Percentiles rank a stretch among this genome's conserved stretches.
Evolutionary conservation across 2,888 invertebrate species (phyloP).

Genomic region (Psylliodes chrysocephalus): DNA sequence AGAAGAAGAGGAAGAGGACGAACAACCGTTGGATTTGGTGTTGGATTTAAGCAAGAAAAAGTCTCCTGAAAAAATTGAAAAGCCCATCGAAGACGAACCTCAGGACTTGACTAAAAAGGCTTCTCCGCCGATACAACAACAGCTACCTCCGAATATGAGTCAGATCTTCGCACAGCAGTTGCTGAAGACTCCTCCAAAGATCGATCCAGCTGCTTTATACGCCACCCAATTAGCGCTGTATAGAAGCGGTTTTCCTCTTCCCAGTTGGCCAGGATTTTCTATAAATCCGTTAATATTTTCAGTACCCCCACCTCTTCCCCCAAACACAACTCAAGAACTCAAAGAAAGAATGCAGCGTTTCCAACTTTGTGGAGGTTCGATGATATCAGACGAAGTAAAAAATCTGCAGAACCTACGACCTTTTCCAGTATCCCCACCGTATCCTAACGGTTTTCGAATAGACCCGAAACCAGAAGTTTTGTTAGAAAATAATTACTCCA

Average conservation of each 20-base stretch:
- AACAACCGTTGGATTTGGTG: conserved; percentile 66
- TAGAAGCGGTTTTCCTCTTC: conserved; percentile 64
- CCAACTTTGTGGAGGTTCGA: conserved; percentile 77
- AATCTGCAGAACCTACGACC: conserved; percentile 45
- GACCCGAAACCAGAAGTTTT: conserved; percentile 46
- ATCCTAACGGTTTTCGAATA: conserved; percentile 49
- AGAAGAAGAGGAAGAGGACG: conserved; percentile 49
- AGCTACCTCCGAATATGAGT: conserved; percentile 47
- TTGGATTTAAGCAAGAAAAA: conserved; percentile 85
- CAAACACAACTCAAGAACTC: conserved; percentile 72
- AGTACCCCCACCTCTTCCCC: conserved; percentile 64
- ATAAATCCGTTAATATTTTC: conserved; percentile 74
- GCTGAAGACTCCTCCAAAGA: conserved; percentile 71
- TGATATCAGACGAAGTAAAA: conserved; percentile 66
- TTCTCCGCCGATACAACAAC: conserved; percentile 55
- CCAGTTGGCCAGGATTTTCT: conserved; percentile 68
- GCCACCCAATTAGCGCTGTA: conserved; percentile 73
- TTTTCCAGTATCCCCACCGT: conserved; percentile 35
- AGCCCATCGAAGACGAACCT: conserved; percentile 57
- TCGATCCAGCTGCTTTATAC: conserved; percentile 71
- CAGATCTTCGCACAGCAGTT: conserved; percentile 75
- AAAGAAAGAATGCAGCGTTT: conserved; percentile 75
- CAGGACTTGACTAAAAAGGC: conserved; percentile 65
- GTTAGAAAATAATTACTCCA: conserved; percentile 41
- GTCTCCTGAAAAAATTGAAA: conserved; percentile 48